A percentile compares a stretch with the other conserved stretches of the same genome.
Evolutionary conservation across 2,888 invertebrate genomes (phyloP).

Genomic region (Agrotis exclamationis): DNA sequence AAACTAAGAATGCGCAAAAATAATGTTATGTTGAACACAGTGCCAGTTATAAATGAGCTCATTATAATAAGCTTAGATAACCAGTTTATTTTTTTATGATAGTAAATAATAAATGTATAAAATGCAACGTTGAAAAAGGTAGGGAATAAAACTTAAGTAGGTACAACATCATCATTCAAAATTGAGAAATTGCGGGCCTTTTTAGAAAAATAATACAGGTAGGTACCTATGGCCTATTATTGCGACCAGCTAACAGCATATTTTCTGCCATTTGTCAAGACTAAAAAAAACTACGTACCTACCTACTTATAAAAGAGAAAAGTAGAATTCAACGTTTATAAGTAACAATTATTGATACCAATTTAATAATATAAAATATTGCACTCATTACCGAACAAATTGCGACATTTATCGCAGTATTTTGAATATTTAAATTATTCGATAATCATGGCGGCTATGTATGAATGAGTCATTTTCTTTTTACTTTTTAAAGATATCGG

Average conservation of each 20-base stretch:
- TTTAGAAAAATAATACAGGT: slow-evolving; percentile 20
- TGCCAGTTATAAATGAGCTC: slow-evolving; percentile 14
- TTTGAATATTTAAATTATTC: slow-evolving; percentile 55
- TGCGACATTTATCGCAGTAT: slow-evolving; percentile 40
- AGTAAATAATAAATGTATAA: background rate
- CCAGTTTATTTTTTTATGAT: slow-evolving; percentile 8
- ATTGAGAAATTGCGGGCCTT: slow-evolving; percentile 43
- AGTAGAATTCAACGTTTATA: slow-evolving; percentile 5
- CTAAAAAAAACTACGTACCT: background rate
- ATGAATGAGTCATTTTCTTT: slow-evolving; percentile 45
- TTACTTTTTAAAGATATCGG: slow-evolving; percentile 35
- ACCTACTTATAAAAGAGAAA: slow-evolving; percentile 16
- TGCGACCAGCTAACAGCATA: background rate
- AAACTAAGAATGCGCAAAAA: background rate
- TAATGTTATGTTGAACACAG: background rate
- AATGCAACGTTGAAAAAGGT: slow-evolving; percentile 16
- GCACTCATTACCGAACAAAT: slow-evolving; percentile 49
- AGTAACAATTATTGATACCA: slow-evolving; percentile 25
- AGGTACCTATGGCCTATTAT: background rate
- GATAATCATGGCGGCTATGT: slow-evolving; percentile 36
- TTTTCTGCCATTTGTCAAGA: slow-evolving; percentile 11
- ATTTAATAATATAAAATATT: slow-evolving; percentile 50
- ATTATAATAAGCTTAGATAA: slow-evolving; percentile 9
- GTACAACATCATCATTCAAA: slow-evolving; percentile 30
- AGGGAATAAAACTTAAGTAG: slow-evolving; percentile 17